Conservation (phyloP, 37 sponge, comb jelly and placozoan species). For the Cliona cf. orientalis region DNA sequence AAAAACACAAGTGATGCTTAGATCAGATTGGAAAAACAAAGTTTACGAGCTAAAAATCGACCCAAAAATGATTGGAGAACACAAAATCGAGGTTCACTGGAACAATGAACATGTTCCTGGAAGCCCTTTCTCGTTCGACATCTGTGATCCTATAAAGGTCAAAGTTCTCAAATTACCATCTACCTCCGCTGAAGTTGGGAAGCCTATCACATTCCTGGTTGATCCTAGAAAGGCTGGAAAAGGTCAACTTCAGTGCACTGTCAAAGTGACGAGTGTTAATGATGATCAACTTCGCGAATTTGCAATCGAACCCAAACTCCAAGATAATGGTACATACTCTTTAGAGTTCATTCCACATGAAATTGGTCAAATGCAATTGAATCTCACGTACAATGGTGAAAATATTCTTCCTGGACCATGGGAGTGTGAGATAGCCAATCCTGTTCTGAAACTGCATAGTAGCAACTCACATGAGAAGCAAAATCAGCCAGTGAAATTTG, state of each 20-base stretch:
- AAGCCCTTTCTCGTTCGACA: conserved; percentile 75
- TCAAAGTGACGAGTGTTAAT: conserved; percentile 28
- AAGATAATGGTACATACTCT: conserved; percentile 25
- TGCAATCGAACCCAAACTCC: no score
- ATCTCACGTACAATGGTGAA: conserved; percentile 41
- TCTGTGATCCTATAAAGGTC: conserved; percentile 65
- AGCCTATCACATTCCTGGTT: conserved; percentile 24
- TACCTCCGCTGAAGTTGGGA: conserved; percentile 5
- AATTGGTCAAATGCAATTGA: conserved; percentile 56
- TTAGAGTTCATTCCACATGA: conserved; percentile 38
- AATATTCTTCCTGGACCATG: conserved; percentile 49
- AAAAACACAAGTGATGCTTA: conserved; percentile 13
- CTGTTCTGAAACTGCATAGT: conserved; percentile 45
- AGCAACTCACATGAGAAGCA: conserved; percentile 50
- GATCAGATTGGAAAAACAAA: conserved; percentile 16
- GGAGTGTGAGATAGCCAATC: conserved; percentile 52
- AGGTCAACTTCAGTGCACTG: conserved; percentile 20
- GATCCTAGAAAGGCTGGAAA: conserved; percentile 53
- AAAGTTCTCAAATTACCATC: conserved; percentile 50
- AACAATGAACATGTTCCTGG: conserved; percentile 65
- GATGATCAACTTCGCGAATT: neutral
- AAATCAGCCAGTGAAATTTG: conserved; percentile 69
- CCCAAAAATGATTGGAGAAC: conserved; percentile 52
- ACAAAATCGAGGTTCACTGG: conserved; percentile 83
- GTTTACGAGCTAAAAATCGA: conserved; percentile 73